Conservation (phyloP, 2,888 invertebrate species). For the Trissolcus brochymenae region DNA sequence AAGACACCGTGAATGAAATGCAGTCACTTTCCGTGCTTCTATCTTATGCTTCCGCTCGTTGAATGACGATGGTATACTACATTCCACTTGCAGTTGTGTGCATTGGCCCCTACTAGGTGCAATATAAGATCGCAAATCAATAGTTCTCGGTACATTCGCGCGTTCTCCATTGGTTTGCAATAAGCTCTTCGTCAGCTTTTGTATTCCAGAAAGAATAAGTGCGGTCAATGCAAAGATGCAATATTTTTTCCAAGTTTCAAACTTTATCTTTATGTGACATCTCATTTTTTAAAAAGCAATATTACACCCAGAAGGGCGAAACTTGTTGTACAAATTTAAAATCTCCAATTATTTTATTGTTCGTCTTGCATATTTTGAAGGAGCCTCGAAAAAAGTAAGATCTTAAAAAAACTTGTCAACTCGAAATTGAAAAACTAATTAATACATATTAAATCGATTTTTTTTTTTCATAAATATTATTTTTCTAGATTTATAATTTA, state of each 20-base stretch:
- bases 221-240: constrained; percentile 24
- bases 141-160: constrained; percentile 58
- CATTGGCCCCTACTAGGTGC: constrained; percentile 9
- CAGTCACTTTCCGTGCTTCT: constrained; percentile 49
- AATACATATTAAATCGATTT: too few species aligned
- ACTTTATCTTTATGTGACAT: not conserved
- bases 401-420: too few species aligned
- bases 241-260: not conserved
- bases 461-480: too few species aligned
- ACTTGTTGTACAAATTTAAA: too few species aligned
- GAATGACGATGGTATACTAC: constrained; percentile 40
- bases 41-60: constrained; percentile 33
- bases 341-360: too few species aligned
- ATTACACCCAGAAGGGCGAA: too few species aligned
- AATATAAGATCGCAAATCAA: constrained; percentile 54
- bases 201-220: constrained; percentile 26
- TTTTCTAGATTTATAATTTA: too few species aligned
- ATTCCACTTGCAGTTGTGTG: constrained; percentile 34
- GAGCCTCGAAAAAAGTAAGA: too few species aligned
- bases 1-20: constrained; percentile 58
- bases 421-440: too few species aligned
- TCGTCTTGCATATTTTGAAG: too few species aligned
- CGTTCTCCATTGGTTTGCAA: constrained; percentile 17
- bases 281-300: too few species aligned
- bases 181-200: constrained; percentile 15